Evolutionary conservation across 2,888 invertebrate genomes (phyloP).

Genomic region (Leptopilina syphax): DNA sequence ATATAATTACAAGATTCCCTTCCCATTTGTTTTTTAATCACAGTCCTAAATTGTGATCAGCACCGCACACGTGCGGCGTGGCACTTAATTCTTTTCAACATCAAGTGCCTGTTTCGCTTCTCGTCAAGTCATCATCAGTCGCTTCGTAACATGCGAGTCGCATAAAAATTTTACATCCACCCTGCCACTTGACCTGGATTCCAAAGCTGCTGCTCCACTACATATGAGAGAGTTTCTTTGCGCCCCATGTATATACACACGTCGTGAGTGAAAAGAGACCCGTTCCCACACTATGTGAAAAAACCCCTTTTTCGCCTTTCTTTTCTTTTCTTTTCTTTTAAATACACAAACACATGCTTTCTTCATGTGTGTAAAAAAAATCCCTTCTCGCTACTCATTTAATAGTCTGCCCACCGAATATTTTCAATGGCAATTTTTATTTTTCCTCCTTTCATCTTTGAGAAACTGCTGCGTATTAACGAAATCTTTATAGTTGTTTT

Average conservation of each 20-base stretch:
- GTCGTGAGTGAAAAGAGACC: constrained; percentile 54
- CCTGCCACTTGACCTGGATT: constrained; percentile 69
- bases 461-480: no score
- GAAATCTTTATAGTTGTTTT: no score
- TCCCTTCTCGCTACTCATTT: background rate
- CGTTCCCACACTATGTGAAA: background rate
- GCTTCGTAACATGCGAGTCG: constrained; percentile 52
- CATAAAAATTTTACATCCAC: constrained; percentile 66
- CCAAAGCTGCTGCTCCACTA: constrained; percentile 48
- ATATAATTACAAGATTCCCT: background rate
- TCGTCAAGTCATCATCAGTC: constrained; percentile 18
- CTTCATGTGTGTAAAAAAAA: background rate
- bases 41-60: background rate
- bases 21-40: constrained; percentile 11
- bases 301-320: no score
- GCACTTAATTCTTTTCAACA: constrained; percentile 33
- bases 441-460: no score
- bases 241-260: background rate
- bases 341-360: background rate
- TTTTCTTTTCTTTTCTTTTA: background rate
- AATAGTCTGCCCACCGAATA: no score
- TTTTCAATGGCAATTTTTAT: no score
- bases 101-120: constrained; percentile 44
- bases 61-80: constrained; percentile 27
- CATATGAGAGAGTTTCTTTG: constrained; percentile 40